Evolutionary conservation across 2,113 vertebrate genomes (phyloP).

Genomic region (Sinosuthora webbiana): DNA sequence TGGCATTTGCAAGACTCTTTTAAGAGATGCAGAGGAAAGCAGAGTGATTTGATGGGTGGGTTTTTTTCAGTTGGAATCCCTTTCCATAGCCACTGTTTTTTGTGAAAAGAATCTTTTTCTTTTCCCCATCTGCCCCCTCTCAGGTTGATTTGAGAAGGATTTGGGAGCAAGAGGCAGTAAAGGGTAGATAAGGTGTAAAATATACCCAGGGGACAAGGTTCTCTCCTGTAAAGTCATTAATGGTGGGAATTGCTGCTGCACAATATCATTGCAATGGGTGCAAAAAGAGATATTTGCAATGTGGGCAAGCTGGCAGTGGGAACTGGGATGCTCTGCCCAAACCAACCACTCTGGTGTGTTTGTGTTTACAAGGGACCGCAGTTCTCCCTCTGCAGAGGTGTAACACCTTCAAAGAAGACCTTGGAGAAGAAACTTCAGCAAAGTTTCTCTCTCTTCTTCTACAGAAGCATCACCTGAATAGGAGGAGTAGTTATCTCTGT

Average conservation of each 20-base stretch:
- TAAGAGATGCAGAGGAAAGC: not conserved
- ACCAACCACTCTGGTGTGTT: rapidly evolving
- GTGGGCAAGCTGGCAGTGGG: not conserved
- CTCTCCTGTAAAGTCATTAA: not conserved
- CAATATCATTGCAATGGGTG: too few relatives aligned
- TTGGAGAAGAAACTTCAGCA: not conserved
- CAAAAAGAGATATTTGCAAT: not conserved
- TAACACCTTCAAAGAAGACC: not conserved
- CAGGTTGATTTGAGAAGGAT: not conserved
- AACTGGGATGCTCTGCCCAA: not conserved
- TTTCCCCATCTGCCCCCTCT: not conserved
- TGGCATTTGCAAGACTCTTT: slow-evolving; percentile 36
- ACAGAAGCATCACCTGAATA: rapidly evolving
- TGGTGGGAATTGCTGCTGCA: not conserved
- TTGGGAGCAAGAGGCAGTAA: not conserved
- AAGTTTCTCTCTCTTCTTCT: not conserved
- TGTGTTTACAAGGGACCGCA: not conserved
- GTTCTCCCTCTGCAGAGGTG: not conserved
- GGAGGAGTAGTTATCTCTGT: rapidly evolving
- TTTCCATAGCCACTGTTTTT: not conserved
- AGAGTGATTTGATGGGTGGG: not conserved
- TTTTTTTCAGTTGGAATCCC: not conserved
- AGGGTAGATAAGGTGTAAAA: not conserved
- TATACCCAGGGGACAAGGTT: not conserved
- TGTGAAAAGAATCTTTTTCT: not conserved